Evolutionary conservation across 2,797 vertebrate genomes (phyloP), one percentile per base, ranked within the genome.

Genomic region (Betta splendens): DNA sequence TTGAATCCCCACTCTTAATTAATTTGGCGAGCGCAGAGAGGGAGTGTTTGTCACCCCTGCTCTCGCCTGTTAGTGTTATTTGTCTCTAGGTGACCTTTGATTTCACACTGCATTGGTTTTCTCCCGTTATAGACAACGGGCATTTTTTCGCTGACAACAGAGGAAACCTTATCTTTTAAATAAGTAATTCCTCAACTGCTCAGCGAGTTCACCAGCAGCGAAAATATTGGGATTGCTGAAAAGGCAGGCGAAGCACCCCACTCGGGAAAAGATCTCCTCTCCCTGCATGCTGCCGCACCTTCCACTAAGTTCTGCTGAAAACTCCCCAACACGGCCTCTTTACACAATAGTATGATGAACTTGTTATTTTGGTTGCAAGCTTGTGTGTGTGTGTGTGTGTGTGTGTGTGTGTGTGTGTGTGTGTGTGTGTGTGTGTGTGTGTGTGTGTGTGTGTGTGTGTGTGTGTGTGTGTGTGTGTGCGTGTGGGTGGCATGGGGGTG

Each of bases 131-230:
- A 83, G 89, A 91, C 90, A 92, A 89, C 83, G 89, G 73, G 80
- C 69, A 64, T 22, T 79, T 91, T 93, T 87, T 88, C n/a, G 90
- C 91, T 93, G 92, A 93, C 91, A 90, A 89, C 88, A 89, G 87
- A 92, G 88, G 80, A 92, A 92, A 88, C 79, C 86, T 90, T 93
- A 92, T 93, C 92, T 93, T 91, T 92, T 93, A 92, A 92, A 93
- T 93, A 92, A 93, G 91, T 92, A 91, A 93, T 92, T 92, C 89
- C 85, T 90, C 85, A 89, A 90, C 86, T 88, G 89, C 88, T 92
- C 86, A 75, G 86, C 83, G 88, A 86, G 86, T 90, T 89, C 84
- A 87, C 88, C 88, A 83, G 85, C 85, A 92, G 87, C 86, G n/a
- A 84, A 92, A 89, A 91, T 90, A 91, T 89, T 88, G 89, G 89